Evolutionary conservation across 2,113 vertebrate species (phyloP).

Genomic region (Aleadryas rufinucha): DNA sequence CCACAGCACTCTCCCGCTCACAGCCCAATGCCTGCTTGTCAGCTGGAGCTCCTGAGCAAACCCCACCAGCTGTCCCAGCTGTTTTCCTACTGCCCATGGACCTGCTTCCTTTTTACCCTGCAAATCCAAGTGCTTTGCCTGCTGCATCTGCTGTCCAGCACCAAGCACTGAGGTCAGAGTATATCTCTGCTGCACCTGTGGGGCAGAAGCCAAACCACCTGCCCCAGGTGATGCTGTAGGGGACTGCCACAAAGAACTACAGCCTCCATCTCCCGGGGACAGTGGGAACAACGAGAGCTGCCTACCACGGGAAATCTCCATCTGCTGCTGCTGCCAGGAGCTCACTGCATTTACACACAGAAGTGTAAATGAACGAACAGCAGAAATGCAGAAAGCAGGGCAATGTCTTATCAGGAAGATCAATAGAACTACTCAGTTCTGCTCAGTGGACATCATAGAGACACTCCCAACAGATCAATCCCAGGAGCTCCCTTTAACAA

Average conservation of each 20-base stretch:
- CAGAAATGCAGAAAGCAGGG: accelerated
- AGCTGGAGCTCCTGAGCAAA: neutral
- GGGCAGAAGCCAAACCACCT: neutral
- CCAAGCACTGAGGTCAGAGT: neutral
- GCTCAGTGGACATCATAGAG: neutral
- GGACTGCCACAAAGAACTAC: neutral
- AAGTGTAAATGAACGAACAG: neutral
- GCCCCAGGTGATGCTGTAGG: neutral
- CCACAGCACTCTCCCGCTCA: neutral
- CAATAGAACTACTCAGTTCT: accelerated
- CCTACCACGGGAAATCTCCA: neutral
- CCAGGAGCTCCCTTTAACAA: neutral
- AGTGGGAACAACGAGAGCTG: neutral
- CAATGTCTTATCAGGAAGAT: neutral
- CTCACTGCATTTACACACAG: accelerated
- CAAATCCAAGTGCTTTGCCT: neutral
- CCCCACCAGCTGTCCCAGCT: neutral
- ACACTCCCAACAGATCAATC: neutral
- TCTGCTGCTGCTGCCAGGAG: neutral
- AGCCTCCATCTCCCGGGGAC: neutral
- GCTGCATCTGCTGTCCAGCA: neutral
- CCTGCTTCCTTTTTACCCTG: neutral
- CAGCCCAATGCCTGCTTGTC: neutral
- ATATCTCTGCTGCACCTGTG: neutral
- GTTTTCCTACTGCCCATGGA: neutral